Evolutionary conservation across 2,888 invertebrate species (phyloP).

Genomic region (Hemithea aestivaria): DNA sequence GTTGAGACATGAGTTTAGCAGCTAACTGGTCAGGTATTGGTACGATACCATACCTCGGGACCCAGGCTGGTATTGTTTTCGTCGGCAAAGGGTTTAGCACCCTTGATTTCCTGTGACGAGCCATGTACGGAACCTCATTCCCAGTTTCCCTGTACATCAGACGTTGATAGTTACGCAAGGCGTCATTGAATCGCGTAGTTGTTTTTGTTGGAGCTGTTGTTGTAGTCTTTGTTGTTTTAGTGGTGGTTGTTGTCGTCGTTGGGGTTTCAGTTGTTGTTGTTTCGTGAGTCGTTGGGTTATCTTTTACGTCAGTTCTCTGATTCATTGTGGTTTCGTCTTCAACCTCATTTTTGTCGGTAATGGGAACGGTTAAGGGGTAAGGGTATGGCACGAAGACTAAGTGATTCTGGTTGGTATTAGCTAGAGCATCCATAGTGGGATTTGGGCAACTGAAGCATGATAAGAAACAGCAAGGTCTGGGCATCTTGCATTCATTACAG

Average conservation of each 20-base stretch:
- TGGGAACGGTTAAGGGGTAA: constrained; percentile 32
- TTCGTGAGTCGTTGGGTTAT: constrained; percentile 2
- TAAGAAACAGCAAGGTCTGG: constrained; percentile 35
- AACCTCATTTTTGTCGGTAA: constrained; percentile 2
- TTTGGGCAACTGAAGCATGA: constrained; percentile 4
- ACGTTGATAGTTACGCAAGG: no score
- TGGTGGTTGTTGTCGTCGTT: constrained; percentile 6
- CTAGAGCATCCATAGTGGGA: constrained; percentile 30
- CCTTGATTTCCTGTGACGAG: constrained; percentile 19
- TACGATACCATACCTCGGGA: constrained; percentile 54
- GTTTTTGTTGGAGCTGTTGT: constrained; percentile 9
- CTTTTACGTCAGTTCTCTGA: background rate
- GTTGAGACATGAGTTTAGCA: constrained; percentile 43
- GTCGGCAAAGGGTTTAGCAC: constrained; percentile 39
- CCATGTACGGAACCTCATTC: no score
- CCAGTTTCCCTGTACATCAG: no score
- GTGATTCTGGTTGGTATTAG: constrained; percentile 14
- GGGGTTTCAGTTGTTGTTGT: constrained; percentile 4
- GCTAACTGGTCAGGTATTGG: constrained; percentile 54
- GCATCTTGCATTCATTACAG: constrained; percentile 35
- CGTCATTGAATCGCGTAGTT: constrained; percentile 9
- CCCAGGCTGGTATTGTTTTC: constrained; percentile 44
- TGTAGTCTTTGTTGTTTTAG: constrained; percentile 4
- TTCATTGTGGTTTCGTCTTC: background rate
- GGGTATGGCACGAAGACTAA: constrained; percentile 42